These are phyloP conservation scores for Rhinolophus sinicus DNA, from an alignment of 2,113 vertebrate genomes.

Conservation along the genomic window DNA sequence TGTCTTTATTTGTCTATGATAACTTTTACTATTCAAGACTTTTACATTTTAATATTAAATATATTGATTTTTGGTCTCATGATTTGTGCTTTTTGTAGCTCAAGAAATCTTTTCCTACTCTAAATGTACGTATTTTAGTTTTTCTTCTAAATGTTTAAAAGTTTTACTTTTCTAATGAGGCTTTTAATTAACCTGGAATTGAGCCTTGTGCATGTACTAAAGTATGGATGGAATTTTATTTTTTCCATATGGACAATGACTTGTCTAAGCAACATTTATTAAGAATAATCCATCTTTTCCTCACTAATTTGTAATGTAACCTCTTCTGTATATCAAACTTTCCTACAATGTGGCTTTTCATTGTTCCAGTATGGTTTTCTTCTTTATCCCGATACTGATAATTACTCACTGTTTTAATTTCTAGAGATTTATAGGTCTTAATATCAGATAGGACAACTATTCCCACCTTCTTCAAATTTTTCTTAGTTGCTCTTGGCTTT, in stretches of 20 bases:
- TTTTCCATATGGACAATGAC: not conserved
- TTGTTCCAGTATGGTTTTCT: not conserved
- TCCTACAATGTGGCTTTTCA: not conserved
- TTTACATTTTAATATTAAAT: not conserved
- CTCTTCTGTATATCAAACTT: not conserved
- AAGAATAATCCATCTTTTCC: not conserved
- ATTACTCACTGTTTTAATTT: not conserved
- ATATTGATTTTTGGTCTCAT: not conserved
- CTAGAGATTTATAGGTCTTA: not conserved
- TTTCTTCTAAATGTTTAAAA: not conserved
- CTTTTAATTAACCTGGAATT: not conserved
- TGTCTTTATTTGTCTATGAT: not conserved
- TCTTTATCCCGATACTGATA: not conserved
- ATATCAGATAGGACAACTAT: not conserved
- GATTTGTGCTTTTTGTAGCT: conserved; percentile 16
- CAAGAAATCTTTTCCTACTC: not conserved
- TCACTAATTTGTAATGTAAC: not conserved
- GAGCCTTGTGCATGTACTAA: not conserved
- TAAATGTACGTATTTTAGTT: not conserved
- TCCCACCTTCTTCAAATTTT: not conserved
- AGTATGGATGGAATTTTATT: not conserved
- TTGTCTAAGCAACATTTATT: not conserved
- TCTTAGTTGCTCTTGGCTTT: not conserved
- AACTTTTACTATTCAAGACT: not conserved
- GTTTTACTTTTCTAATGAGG: not conserved